These are phyloP conservation scores for Opisthograptis luteolata DNA, from an alignment of 2,888 invertebrate genomes.

Conservation along the genomic window DNA sequence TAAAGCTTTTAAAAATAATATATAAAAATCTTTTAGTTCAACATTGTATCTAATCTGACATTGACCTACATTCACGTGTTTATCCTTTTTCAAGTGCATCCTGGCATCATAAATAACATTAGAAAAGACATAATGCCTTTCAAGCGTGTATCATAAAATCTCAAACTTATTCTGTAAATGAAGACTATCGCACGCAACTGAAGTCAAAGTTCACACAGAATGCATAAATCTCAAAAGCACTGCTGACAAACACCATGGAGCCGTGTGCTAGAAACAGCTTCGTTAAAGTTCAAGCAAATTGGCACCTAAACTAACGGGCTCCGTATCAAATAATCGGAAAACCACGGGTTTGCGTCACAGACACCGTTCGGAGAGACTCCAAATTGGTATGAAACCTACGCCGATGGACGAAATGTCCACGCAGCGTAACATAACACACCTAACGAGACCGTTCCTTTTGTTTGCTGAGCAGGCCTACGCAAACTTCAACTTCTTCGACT, in stretches of 20 bases:
- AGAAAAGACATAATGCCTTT: not conserved
- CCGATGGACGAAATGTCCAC: constrained; percentile 53
- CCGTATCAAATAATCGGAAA: constrained; percentile 70
- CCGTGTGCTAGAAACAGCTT: constrained; percentile 35
- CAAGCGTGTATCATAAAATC: not conserved
- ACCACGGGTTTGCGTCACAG: constrained; percentile 57
- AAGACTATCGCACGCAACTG: constrained; percentile 14
- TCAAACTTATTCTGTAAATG: not conserved
- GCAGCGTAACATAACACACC: constrained; percentile 61
- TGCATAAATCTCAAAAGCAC: constrained; percentile 25
- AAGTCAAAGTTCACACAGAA: constrained; percentile 23
- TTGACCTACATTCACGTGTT: constrained; percentile 28
- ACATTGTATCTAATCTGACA: constrained; percentile 21
- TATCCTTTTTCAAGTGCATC: constrained; percentile 1
- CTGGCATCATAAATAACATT: not conserved
- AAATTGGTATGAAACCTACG: constrained; percentile 61
- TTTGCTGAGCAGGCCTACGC: constrained; percentile 39
- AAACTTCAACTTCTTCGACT: constrained; percentile 29
- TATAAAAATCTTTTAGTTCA: constrained; percentile 29
- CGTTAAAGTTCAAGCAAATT: constrained; percentile 40
- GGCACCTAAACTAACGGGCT: constrained; percentile 69
- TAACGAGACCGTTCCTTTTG: constrained; percentile 53
- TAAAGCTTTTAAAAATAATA: constrained; percentile 34
- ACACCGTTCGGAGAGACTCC: constrained; percentile 61
- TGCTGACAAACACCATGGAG: constrained; percentile 27